Percentiles rank a stretch among this genome's conserved stretches.
These are phyloP conservation scores for Dinocampus coccinellae DNA, from an alignment of 2,888 invertebrate genomes.

Conservation along the genomic window DNA sequence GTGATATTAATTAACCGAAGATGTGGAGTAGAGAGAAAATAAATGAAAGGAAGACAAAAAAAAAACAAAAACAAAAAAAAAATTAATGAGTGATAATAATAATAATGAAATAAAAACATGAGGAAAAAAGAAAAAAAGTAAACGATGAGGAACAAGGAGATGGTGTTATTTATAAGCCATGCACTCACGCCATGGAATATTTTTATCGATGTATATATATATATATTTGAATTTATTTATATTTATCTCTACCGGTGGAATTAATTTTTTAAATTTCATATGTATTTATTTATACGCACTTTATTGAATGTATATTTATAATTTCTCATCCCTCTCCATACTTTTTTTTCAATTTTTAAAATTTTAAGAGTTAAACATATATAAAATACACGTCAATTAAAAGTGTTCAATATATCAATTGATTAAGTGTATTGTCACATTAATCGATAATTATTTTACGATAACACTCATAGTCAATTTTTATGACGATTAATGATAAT, in stretches of 20 bases:
- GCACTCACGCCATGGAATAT: conserved; percentile 26
- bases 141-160: conserved; percentile 62
- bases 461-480: not conserved
- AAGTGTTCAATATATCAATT: conserved; percentile 15
- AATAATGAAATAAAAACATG: no score
- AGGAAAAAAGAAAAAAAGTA: conserved; percentile 41
- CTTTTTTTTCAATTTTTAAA: not conserved
- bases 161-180: conserved; percentile 67
- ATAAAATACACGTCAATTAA: not conserved
- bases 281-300: not conserved
- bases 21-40: conserved; percentile 27
- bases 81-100: no score
- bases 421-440: conserved; percentile 17
- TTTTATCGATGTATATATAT: conserved; percentile 24
- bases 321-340: conserved; percentile 15
- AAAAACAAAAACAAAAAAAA: no score
- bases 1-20: conserved; percentile 67
- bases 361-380: not conserved
- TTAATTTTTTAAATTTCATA: no score
- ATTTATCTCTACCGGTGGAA: no score
- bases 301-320: conserved; percentile 34
- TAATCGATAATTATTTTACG: conserved; percentile 33
- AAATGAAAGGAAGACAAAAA: no score
- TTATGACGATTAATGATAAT: conserved; percentile 24
- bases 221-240: no score